A percentile compares a stretch with the other conserved stretches of the same genome.
phyloP scores from a whole-genome alignment of 2,797 vertebrate species.

The Melanotaenia trifasciata region DNA sequence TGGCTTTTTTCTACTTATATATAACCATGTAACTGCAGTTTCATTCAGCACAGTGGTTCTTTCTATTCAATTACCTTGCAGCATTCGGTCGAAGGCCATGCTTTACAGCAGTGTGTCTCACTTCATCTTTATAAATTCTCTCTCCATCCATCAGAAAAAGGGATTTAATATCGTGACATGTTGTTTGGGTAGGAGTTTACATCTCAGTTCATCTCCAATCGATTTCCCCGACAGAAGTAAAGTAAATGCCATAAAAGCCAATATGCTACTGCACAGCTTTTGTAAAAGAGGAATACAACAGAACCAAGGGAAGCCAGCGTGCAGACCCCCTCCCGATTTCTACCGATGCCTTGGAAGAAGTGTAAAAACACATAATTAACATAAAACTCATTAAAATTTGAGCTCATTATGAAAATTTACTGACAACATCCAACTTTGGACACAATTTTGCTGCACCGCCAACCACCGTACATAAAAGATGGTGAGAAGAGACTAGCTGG shows the following conservation, averaged over 20 bases:
- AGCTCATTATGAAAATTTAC: conserved; percentile 35
- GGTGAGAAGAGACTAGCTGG: conserved; percentile 51
- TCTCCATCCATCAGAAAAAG: conserved; percentile 45
- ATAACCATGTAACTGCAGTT: conserved; percentile 2
- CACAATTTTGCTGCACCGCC: conserved; percentile 60
- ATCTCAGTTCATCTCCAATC: conserved; percentile 53
- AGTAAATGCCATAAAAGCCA: conserved; percentile 55
- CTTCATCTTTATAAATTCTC: conserved; percentile 53
- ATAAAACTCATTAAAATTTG: conserved; percentile 75
- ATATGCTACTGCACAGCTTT: conserved; percentile 43
- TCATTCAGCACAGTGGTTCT: conserved; percentile 4
- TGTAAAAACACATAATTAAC: conserved; percentile 69
- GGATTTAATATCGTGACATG: conserved; percentile 62
- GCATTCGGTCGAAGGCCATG: conserved; percentile 12
- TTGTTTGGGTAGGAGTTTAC: conserved; percentile 43
- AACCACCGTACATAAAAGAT: conserved; percentile 68
- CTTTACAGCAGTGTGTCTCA: conserved; percentile 14
- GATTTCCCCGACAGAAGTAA: conserved; percentile 60
- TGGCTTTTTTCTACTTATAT: conserved; percentile 16
- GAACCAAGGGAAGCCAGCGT: conserved; percentile 22
- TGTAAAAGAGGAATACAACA: conserved; percentile 33
- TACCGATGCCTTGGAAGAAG: conserved; percentile 42
- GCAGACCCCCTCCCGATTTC: conserved; percentile 10
- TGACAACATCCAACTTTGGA: conserved; percentile 46
- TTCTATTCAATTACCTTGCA: conserved; percentile 24